Evolutionary conservation across 2,888 invertebrate genomes (phyloP), one percentile per base, ranked within the genome.

Genomic region (Eupithecia pulchellata): DNA sequence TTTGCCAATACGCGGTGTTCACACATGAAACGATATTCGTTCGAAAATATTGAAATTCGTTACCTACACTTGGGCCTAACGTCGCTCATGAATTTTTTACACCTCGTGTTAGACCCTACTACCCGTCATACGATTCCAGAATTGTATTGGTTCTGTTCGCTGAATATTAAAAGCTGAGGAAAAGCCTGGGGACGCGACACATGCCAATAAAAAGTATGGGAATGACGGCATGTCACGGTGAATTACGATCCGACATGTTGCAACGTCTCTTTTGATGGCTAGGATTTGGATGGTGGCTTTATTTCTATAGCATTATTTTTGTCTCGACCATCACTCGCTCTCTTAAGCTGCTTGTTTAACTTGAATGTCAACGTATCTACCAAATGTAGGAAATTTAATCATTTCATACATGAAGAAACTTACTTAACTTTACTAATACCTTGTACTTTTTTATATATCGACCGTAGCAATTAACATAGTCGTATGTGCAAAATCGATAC

Each of bases 81-180:
- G 52, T 25, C 20, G 20, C 52, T 52, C 52, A 52, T 52, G 52
- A 52, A 52, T 52, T 25, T 20, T 52, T 52, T 25, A 52, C 52
- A 13, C 1, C 11, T 13, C 52, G 25, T 4, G 20, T 52, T 25
- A 25, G 52, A 4, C 52, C 52, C 3, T 47, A 9, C 52, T 25
- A 25, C 20, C 52, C 52, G 47, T 20, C 52, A 52, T 25, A 52
- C 25, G 52, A 25, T 52, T 25, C 52, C 52, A 25, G 52, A 52
- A 52, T 52, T 52, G 52, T 52, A 52, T 52, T 52, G 25, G 52
- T 52, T 52, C 25, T 52, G 52, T 52, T 52, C 52, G 25, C 25
- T 25, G 52, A 52, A 52, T 52, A 52, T 52, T 52, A 52, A 52
- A 25, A 52, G 52, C 9, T 47, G 25, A 20, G 47, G 47, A n/a